Evolutionary conservation across 2,797 vertebrate species (phyloP).

Genomic region (Gallirallus australis): DNA sequence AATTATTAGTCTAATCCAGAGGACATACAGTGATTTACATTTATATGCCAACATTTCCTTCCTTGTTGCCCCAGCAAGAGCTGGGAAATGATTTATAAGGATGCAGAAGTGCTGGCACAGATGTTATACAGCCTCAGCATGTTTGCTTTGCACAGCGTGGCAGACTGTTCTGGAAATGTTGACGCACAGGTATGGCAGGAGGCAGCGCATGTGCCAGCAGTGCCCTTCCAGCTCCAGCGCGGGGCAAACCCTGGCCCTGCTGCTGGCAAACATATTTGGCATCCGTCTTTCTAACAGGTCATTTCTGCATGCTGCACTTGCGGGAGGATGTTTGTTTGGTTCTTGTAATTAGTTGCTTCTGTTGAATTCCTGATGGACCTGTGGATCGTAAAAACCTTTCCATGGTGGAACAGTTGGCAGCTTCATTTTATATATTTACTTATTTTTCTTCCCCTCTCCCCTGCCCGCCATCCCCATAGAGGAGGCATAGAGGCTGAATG

Average conservation of each 20-base stretch:
- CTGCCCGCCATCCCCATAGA: neutral
- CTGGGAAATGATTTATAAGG: slow-evolving; percentile 75
- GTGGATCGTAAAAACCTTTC: slow-evolving; percentile 37
- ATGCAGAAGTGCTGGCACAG: slow-evolving; percentile 69
- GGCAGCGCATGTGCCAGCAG: neutral
- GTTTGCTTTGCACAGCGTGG: slow-evolving; percentile 49
- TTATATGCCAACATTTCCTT: slow-evolving; percentile 72
- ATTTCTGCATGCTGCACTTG: neutral
- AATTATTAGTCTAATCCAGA: slow-evolving; percentile 77
- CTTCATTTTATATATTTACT: neutral
- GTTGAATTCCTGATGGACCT: slow-evolving; percentile 51
- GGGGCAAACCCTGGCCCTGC: neutral
- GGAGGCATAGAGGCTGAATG: neutral
- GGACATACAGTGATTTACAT: slow-evolving; percentile 72
- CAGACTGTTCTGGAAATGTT: neutral
- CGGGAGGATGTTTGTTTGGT: neutral
- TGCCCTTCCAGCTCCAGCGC: neutral
- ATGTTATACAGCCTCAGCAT: slow-evolving; percentile 59
- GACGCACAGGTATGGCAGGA: slow-evolving; percentile 11
- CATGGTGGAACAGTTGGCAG: slow-evolving; percentile 21
- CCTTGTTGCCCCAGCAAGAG: slow-evolving; percentile 74
- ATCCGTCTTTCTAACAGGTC: slow-evolving; percentile 60
- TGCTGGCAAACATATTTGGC: slow-evolving; percentile 28
- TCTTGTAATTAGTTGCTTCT: slow-evolving; percentile 69
- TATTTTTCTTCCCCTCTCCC: neutral